Evolutionary conservation across 2,797 vertebrate species (phyloP), one percentile per base, ranked within the genome.

Genomic region (Paratrypauchen microcephalus): DNA sequence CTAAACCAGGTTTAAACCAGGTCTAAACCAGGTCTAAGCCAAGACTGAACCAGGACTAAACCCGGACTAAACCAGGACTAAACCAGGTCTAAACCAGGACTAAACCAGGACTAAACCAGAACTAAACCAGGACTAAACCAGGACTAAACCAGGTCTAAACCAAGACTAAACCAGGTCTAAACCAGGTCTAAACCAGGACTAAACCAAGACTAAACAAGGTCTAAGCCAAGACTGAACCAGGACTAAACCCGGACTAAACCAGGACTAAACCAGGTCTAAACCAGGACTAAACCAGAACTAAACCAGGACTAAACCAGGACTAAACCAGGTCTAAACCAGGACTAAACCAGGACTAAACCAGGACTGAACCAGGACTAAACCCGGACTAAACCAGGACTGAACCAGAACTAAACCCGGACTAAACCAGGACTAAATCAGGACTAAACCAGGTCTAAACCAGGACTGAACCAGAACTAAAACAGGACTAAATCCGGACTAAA

Each of bases 41-140:
- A 60, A 30, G 28, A 8, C 58, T 60, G n/a, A n/a, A 55, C 21
- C 21, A 55, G 54, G 8, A 24, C 54, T 56, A 56, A 56, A 56
- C 54, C 21, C 26, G 21, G 21, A 0, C 55, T 57, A 57, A 16
- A 57, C 21, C 55, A 26, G 24, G 55, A 26, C 24, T 24, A 15
- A 26, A 57, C 12, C 23, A 57, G 55, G 23, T 4, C 55, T 57
- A 16, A 56, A 57, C 55, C 55, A 26, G 55, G 24, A 1, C 23
- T 56, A 26, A 58, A 58, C 56, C 56, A 58, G 56, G 56, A 6
- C 56, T 58, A 28, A 30, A 28, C 56, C 56, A 58, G 15, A 24
- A 15, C 56, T 56, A 56, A 56, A 56, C 54, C 54, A 23, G 54
- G 8, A 24, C 54, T 55, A 55, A 55, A 55, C 54, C 23, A 56